Percentiles rank a stretch among this genome's conserved stretches.
Evolutionary conservation across 2,888 invertebrate genomes (phyloP).

Genomic region (Dendrolimus pini): DNA sequence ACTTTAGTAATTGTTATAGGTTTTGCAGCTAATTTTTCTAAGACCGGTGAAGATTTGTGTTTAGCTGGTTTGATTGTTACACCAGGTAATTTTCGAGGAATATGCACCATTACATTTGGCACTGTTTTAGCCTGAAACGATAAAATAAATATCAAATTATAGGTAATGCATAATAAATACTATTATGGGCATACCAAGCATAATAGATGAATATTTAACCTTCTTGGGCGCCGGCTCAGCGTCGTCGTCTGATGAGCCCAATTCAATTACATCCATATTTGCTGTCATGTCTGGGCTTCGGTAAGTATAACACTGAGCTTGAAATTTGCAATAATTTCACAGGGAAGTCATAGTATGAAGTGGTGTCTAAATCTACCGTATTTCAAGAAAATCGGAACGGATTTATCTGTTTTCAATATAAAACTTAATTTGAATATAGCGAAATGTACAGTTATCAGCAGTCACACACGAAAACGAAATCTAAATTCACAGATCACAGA

Average conservation of each 20-base stretch:
- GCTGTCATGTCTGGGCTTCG: conserved; percentile 35
- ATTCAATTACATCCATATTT: conserved; percentile 61
- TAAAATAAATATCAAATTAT: conserved; percentile 4
- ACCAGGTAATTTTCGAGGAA: conserved; percentile 43
- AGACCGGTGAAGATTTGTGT: conserved; percentile 16
- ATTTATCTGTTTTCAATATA: no score
- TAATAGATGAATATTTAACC: conserved; percentile 22
- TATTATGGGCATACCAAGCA: no score
- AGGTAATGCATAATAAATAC: no score
- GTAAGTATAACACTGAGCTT: no score
- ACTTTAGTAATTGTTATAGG: conserved; percentile 30
- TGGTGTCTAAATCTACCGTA: no score
- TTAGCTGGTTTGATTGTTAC: conserved; percentile 42
- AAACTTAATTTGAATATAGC: no score
- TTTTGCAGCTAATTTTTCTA: conserved; percentile 15
- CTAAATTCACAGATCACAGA: no score
- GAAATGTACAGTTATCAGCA: no score
- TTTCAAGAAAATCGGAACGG: no score
- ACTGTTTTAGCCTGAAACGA: conserved; percentile 46
- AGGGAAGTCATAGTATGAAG: no score
- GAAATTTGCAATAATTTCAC: no score
- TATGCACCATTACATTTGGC: conserved; percentile 62
- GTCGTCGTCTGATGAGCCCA: conserved; percentile 68
- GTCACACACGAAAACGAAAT: no score
- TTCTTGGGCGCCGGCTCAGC: conserved; percentile 52